Conservation (phyloP, 2,113 vertebrate genomes). For the Chrysochloris asiatica region DNA sequence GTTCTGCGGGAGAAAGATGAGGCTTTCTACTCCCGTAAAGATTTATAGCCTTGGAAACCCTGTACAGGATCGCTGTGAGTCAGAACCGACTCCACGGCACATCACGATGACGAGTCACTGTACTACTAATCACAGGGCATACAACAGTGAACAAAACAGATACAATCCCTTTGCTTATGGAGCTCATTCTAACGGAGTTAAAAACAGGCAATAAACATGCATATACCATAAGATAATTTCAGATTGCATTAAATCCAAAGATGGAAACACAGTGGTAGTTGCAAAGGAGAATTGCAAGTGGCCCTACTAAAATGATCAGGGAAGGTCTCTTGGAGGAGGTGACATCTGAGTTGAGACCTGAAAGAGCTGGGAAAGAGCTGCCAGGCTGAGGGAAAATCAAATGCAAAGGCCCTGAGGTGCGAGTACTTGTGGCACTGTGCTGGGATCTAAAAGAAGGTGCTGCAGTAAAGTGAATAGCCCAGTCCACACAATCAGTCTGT, state of each 20-base stretch:
- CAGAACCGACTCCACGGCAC: too few species aligned
- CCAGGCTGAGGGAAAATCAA: constrained; percentile 53
- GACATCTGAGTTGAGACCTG: constrained; percentile 62
- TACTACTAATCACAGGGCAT: not conserved
- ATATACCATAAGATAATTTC: constrained; percentile 16
- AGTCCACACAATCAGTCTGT: not conserved
- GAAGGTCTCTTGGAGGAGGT: constrained; percentile 58
- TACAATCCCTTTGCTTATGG: not conserved
- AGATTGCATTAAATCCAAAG: constrained; percentile 14
- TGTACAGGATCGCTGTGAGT: too few species aligned
- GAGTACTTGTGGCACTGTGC: constrained; percentile 20
- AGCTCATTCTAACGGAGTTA: constrained; percentile 29
- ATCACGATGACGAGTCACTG: too few species aligned
- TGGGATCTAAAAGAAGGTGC: constrained; percentile 1
- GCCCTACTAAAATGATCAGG: constrained; percentile 49
- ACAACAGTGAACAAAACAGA: constrained; percentile 18
- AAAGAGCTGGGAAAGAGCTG: constrained; percentile 58
- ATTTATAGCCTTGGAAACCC: too few species aligned
- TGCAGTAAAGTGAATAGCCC: constrained; percentile 22
- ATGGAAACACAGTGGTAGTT: constrained; percentile 27
- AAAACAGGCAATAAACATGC: not conserved
- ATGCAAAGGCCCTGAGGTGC: constrained; percentile 55
- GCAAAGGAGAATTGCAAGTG: constrained; percentile 35
- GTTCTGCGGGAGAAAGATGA: too few species aligned
- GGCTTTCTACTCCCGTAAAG: too few species aligned